These are phyloP conservation scores for Lamproptera curius DNA, from an alignment of 2,888 invertebrate species.

Conservation along the genomic window DNA sequence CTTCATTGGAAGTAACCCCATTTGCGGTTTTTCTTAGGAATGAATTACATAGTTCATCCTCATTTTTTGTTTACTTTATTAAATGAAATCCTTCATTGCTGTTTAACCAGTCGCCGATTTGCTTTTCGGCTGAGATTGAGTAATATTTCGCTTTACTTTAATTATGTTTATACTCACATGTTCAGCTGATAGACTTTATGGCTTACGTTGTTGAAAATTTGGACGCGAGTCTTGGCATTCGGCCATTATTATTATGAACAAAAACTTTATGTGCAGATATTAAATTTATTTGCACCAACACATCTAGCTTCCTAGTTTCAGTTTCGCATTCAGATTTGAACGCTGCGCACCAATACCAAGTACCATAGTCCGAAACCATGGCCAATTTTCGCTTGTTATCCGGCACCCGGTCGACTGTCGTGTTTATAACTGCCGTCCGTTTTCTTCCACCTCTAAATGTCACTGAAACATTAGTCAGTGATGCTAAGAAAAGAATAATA, in stretches of 20 bases:
- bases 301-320: no score
- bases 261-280: conserved; percentile 50
- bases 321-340: no score
- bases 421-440: background rate
- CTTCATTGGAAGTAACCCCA: background rate
- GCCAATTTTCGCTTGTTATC: background rate
- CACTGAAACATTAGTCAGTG: conserved; percentile 22
- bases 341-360: no score
- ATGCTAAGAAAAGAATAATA: conserved; percentile 23
- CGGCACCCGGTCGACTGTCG: background rate
- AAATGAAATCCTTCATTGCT: background rate
- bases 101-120: conserved; percentile 28
- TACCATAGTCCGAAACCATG: no score
- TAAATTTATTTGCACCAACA: conserved; percentile 58
- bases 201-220: conserved; percentile 43
- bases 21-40: background rate
- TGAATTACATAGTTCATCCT: background rate
- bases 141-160: conserved; percentile 28
- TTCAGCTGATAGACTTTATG: conserved; percentile 64
- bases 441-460: conserved; percentile 18
- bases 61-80: background rate
- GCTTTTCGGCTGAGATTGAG: background rate
- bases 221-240: conserved; percentile 56
- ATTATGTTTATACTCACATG: conserved; percentile 30
- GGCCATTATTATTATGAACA: conserved; percentile 74